Evolutionary conservation across 35 echinoderm and acorn worm species (phyloP), one percentile per base, ranked within the genome.

Genomic region (Chiridota heheva): DNA sequence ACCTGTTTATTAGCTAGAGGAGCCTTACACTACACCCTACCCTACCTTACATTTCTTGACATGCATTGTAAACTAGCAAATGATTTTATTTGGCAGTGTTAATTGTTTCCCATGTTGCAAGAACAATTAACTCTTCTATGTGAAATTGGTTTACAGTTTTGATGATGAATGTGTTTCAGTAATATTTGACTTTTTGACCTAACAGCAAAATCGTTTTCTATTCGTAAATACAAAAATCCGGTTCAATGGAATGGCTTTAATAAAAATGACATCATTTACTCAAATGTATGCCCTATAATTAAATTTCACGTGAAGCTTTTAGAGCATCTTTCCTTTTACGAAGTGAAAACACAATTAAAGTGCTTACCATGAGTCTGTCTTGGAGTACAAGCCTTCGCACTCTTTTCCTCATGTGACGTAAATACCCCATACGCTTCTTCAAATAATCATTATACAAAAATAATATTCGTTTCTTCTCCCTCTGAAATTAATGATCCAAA

Each of bases 371-470:
- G 8, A 96, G 72, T 61, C 79, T 87, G 16, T 84, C 49, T 26
- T 96, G 87, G 75, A 65, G 86, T 5, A 84, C 92, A 36, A 87
- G 58, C 38, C 86, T 63, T n/a, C 78, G 67, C 0, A 87, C 87
- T 78, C 79, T 66, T 29, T 72, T 67, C 24, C 87, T 78, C 78
- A 90, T 73, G n/a, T 66, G 62, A 63, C 67, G 76, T 17, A 96
- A 45, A 68, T 80, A 96, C 3, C 92, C 92, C 28, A 63, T 56
- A 45, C 87, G 55, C 62, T 83, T 96, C 41, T 70, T 81, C 4
- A 96, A 63, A 7, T 37, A 31, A 44, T 96, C 92, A 46, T 96
- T 96, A 65, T 96, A 96, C 51, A 96, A 53, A 55, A 76, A 96
- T 28, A 96, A 33, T 13, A 90, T 57, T 33, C 92, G 81, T 38